These are phyloP conservation scores for Drosophila emarginata DNA, from an alignment of 2,888 invertebrate genomes.

Conservation along the genomic window DNA sequence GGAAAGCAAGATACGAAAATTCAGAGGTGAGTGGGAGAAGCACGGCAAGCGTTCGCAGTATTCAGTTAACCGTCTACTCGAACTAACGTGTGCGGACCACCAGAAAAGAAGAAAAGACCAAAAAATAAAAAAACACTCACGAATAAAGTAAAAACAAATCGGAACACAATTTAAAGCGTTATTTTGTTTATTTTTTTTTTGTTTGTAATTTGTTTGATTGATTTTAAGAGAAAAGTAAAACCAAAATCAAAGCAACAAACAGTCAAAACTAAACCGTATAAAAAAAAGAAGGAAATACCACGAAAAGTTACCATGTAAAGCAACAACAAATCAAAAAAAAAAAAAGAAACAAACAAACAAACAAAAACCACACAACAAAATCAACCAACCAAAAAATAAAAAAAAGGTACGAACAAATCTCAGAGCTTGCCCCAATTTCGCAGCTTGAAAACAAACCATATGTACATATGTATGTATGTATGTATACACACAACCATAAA, in stretches of 20 bases:
- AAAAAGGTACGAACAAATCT: conserved; percentile 17
- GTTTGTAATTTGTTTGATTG: conserved; percentile 4
- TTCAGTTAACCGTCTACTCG: conserved; percentile 9
- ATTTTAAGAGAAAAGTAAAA: neutral
- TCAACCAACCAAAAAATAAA: conserved; percentile 14
- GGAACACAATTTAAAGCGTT: neutral
- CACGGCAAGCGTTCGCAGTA: neutral
- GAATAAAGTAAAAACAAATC: conserved; percentile 8
- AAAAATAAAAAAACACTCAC: conserved; percentile 14
- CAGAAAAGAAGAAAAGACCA: neutral
- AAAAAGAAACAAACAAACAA: conserved; percentile 61
- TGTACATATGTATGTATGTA: no score
- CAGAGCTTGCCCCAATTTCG: conserved; percentile 20
- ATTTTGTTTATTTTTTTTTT: conserved; percentile 1
- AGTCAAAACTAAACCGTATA: conserved; percentile 18
- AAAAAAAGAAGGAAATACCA: conserved; percentile 15
- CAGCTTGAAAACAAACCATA: conserved; percentile 22
- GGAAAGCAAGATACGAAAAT: neutral
- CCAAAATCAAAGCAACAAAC: conserved; percentile 3
- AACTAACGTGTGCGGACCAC: conserved; percentile 17
- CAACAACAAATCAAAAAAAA: conserved; percentile 28
- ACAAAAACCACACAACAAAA: conserved; percentile 43
- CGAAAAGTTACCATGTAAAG: conserved; percentile 1
- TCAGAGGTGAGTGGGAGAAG: neutral
- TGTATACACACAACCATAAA: neutral